A percentile compares a stretch with the other conserved stretches of the same genome.
These are phyloP conservation scores for Acrocera orbiculus DNA, from an alignment of 2,888 invertebrate species.

Conservation along the genomic window DNA sequence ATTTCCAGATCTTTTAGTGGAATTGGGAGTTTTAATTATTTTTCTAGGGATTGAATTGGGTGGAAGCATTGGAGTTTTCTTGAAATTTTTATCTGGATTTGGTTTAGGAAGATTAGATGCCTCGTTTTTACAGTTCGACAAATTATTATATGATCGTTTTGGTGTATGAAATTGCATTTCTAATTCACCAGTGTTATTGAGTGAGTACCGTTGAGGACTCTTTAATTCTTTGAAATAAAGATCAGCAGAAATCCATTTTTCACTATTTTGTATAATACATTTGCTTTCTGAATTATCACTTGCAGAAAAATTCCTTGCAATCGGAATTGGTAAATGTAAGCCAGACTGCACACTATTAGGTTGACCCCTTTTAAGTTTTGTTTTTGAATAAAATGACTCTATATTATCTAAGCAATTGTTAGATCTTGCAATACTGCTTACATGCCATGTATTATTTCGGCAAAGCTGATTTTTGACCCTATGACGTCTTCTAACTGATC, in stretches of 20 bases:
- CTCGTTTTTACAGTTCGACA: too few species aligned
- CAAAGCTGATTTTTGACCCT: constrained; percentile 39
- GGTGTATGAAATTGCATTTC: too few species aligned
- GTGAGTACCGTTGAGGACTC: too few species aligned
- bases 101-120: constrained; percentile 7
- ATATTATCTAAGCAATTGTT: constrained; percentile 8
- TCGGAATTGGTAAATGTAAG: constrained; percentile 15
- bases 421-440: constrained; percentile 16
- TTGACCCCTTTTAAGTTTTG: constrained; percentile 34
- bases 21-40: constrained; percentile 4
- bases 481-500: constrained; percentile 52
- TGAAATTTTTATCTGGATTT: constrained; percentile 7
- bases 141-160: too few species aligned
- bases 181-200: too few species aligned
- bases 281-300: constrained; percentile 4
- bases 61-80: constrained; percentile 19
- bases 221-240: constrained; percentile 25
- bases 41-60: constrained; percentile 14
- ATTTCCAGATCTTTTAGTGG: neutral
- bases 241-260: constrained; percentile 30
- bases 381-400: too few species aligned
- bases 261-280: constrained; percentile 6
- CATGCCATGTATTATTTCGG: constrained; percentile 49
- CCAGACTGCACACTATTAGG: constrained; percentile 34
- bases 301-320: constrained; percentile 4